Base-by-base conservation (phyloP, 2,113 vertebrate genomes). In the Chloroceryle aenea region DNA sequence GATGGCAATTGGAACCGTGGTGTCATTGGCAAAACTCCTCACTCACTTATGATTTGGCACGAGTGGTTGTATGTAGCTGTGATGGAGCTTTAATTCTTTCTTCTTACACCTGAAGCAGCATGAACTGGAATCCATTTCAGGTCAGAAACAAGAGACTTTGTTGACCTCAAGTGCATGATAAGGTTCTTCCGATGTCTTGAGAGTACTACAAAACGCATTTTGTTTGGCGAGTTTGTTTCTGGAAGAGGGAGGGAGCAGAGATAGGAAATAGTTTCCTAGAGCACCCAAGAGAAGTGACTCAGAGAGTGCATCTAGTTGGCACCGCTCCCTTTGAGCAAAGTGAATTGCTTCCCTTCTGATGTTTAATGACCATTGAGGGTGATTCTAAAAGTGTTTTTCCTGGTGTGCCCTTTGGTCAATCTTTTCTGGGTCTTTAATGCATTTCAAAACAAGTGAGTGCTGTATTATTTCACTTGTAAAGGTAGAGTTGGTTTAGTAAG, bases 391-490 rank as follows among this genome's bases (percentile, higher is more conserved):
- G 6, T 83, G 56, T 38, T 88, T 58, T 87, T 93, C 67, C 43
- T 90, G 91, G 25, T 58, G n/a, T 66, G 58, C 27, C 47, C n/a
- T 91, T 75, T 82, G 58, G 36, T 48, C 23, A 72, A 23, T 42
- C 23, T 50, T 75, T 63, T 62, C 59, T 93, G 50, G 25, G 36
- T 87, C 55, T 87, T 93, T 95, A 93, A 94, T 93, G 63, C 26
- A 38, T 75, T 34, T 89, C 52, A 89, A 92, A 81, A 61, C 69
- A 32, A 92, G 40, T 53, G 77, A 91, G 58, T 45, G 32, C 62
- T 92, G 16, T 93, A 86, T 88, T 91, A 77, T 81, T 90, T 89
- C 32, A 76, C 30, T 66, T 20, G 5, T 89, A 89, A 92, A 90
- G n/a, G 52, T 72, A 63, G n/a, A 21, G 27, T 26, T 75, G 62